Evolutionary conservation across 37 sponge, comb jelly and placozoan species (phyloP), one percentile per base, ranked within the genome.

Genomic region (Halichondria panicea): DNA sequence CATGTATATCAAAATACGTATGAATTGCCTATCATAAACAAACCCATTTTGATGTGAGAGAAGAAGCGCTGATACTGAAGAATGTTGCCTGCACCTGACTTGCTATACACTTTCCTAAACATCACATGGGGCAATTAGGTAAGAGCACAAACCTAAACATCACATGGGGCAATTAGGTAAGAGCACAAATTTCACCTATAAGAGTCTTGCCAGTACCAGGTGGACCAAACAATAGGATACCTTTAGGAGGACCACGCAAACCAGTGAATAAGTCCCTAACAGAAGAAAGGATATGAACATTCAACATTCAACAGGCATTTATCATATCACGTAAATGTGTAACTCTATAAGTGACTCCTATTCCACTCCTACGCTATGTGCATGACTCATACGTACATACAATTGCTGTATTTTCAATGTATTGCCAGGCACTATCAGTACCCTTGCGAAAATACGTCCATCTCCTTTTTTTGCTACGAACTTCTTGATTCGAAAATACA

Each of bases 1-100:
- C n/a, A n/a, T 58, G 25, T 21, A n/a, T n/a, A n/a, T n/a, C n/a
- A 27, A 58, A 58, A 58, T 22, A 64, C 66, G 32, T 64, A 4
- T 64, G 21, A 12, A 9, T 37, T 35, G 34, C 43, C 50, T 8
- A 21, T 11, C 80, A 33, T 31, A 8, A 33, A 68, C 92, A 70
- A 46, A 98, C 96, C 99, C 99, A 98, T 78, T 98, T 98, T 42
- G 96, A 95, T 28, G 99, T 98, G 19, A 98, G 89, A 11, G 99
- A 98, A 19, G 99, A 98, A 7, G 99, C 99, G 64, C 94, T 93
- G 81, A 98, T 98, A 80, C 99, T 98, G 90, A 98, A 98, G 83
- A 98, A 98, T 0, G 99, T 98, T 19, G 99, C 94, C 18, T 69
- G 74, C 25, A 93, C 94, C 76, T 95, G 95, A 42, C 94, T 91